phyloP scores from a whole-genome alignment of 1,140 invertebrate genomes.

The Trigoniulus corallinus region DNA sequence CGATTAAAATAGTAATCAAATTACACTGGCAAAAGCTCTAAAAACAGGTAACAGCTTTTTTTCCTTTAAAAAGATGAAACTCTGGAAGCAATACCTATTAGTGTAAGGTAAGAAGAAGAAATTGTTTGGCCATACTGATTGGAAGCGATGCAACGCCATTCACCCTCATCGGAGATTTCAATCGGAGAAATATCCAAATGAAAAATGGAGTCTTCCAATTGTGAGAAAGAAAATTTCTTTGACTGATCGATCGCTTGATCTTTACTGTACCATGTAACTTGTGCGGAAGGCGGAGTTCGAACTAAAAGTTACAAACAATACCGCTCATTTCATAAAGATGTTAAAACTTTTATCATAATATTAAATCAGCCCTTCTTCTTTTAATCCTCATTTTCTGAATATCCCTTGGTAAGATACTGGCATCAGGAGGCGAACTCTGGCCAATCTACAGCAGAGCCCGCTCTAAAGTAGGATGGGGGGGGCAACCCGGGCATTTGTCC shows the following conservation, averaged over 20 bases:
- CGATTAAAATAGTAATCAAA: background rate
- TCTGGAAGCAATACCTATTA: no score
- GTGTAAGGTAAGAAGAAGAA: no score
- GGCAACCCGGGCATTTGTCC: no score
- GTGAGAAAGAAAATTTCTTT: constrained; percentile 46
- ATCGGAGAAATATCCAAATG: constrained; percentile 49
- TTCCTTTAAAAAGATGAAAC: constrained; percentile 64
- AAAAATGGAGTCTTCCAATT: constrained; percentile 62
- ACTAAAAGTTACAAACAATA: background rate
- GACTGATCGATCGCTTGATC: constrained; percentile 44
- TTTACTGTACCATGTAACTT: constrained; percentile 57
- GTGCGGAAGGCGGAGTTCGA: background rate
- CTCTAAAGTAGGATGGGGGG: no score
- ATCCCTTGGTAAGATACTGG: no score
- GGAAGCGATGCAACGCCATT: constrained; percentile 56
- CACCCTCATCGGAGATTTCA: constrained; percentile 61
- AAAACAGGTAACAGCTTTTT: constrained; percentile 50
- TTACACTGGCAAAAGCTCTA: background rate
- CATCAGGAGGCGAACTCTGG: no score
- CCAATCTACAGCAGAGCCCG: no score
- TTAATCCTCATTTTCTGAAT: no score
- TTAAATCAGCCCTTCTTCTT: no score
- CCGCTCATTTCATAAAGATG: background rate
- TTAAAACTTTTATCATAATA: no score
- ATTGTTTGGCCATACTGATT: constrained; percentile 49